phyloP scores from a whole-genome alignment of 2,797 vertebrate genomes.

The Delichon dasypus region DNA sequence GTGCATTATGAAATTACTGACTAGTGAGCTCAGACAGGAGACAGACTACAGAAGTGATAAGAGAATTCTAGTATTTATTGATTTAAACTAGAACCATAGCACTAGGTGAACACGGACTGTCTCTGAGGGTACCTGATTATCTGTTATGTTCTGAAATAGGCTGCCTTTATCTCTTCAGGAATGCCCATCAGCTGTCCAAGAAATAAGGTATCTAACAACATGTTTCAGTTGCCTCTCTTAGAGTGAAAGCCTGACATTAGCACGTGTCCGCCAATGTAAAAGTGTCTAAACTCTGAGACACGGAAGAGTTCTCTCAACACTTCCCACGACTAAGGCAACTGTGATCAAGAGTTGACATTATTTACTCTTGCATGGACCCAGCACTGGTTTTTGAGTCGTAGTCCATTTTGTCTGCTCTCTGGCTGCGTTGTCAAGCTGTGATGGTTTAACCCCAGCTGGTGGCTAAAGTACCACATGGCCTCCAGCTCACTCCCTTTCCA shows the following conservation, averaged over 20 bases:
- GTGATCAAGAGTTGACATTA: neutral
- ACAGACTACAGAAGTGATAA: neutral
- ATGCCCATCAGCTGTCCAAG: neutral
- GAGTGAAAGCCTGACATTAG: neutral
- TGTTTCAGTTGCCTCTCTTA: neutral
- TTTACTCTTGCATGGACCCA: neutral
- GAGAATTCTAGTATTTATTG: neutral
- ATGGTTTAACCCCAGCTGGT: neutral
- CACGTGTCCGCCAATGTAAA: neutral
- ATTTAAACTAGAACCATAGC: neutral
- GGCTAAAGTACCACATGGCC: neutral
- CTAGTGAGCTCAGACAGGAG: neutral
- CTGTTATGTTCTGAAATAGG: neutral
- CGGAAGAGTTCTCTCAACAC: neutral
- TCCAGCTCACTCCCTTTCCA: neutral
- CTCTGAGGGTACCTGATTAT: neutral
- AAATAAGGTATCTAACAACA: neutral
- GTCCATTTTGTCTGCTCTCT: neutral
- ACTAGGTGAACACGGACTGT: neutral
- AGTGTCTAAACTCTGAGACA: neutral
- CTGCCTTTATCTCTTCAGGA: neutral
- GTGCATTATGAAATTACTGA: neutral
- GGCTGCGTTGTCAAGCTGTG: neutral
- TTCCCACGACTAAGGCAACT: neutral
- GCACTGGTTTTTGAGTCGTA: neutral